Conservation (phyloP, 1,140 invertebrate species). For the Mya arenaria region DNA sequence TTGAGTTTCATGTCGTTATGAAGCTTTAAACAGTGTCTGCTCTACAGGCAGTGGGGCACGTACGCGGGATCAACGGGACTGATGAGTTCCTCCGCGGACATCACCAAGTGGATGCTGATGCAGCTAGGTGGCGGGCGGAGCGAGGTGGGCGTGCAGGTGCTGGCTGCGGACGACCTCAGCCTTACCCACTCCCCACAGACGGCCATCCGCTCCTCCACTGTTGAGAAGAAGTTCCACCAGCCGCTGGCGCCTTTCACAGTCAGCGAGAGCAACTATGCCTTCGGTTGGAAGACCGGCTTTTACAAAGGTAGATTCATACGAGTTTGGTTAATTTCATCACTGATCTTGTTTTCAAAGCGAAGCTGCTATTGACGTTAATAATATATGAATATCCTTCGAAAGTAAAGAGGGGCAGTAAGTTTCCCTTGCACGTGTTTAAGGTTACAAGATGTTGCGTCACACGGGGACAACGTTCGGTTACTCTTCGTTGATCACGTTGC, state of each 20-base stretch:
- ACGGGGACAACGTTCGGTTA: constrained; percentile 65
- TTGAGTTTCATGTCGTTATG: too few species aligned
- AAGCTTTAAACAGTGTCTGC: too few species aligned
- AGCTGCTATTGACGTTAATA: too few species aligned
- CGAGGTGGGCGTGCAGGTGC: constrained; percentile 26
- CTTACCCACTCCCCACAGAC: constrained; percentile 32
- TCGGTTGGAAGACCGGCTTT: constrained; percentile 49
- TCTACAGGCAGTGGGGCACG: constrained; percentile 44
- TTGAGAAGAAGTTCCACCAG: constrained; percentile 39
- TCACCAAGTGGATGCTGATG: constrained; percentile 58
- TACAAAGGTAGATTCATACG: too few species aligned
- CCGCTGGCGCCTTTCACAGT: constrained; percentile 47
- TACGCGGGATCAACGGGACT: constrained; percentile 51
- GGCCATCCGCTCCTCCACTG: constrained; percentile 31
- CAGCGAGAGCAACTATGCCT: constrained; percentile 22
- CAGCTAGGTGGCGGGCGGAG: constrained; percentile 41
- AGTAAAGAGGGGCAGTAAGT: too few species aligned
- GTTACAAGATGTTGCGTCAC: constrained; percentile 58
- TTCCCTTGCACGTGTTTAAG: constrained; percentile 49
- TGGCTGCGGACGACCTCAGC: neutral
- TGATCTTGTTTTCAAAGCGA: too few species aligned
- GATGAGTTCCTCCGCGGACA: constrained; percentile 47
- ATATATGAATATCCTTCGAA: too few species aligned
- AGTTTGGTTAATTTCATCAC: too few species aligned
- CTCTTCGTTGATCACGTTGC: constrained; percentile 55